A percentile compares a stretch with the other conserved stretches of the same genome.
These are phyloP conservation scores for Drosophila nigricruria DNA, from an alignment of 2,888 invertebrate species.

Conservation along the genomic window DNA sequence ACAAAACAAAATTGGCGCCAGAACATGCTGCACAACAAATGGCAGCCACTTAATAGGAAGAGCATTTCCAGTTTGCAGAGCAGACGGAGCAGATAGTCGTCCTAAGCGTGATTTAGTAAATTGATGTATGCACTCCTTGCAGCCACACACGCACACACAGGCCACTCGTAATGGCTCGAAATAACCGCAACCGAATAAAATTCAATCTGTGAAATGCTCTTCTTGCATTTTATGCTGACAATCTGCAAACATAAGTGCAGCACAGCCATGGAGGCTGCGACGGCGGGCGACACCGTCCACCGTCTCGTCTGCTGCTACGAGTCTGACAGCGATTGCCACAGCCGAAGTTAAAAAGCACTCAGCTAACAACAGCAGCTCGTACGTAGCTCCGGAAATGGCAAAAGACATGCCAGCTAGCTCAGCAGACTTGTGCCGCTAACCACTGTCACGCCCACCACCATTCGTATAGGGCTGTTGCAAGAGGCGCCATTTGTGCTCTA, in stretches of 20 bases:
- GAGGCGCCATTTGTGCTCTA: constrained; percentile 53
- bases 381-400: constrained; percentile 70
- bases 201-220: constrained; percentile 74
- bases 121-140: constrained; percentile 58
- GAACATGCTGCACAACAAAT: constrained; percentile 50
- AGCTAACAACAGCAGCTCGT: constrained; percentile 56
- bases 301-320: neutral
- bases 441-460: constrained; percentile 7
- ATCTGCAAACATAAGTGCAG: constrained; percentile 73
- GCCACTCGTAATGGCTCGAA: constrained; percentile 55
- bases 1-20: constrained; percentile 51
- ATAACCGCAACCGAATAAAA: constrained; percentile 75
- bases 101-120: constrained; percentile 69
- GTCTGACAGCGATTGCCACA: constrained; percentile 25
- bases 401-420: constrained; percentile 55
- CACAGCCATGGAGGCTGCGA: constrained; percentile 45
- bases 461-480: constrained; percentile 10
- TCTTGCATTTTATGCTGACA: constrained; percentile 71
- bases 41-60: constrained; percentile 59
- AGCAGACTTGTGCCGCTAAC: constrained; percentile 21
- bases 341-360: constrained; percentile 75
- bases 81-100: constrained; percentile 29
- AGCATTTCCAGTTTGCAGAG: constrained; percentile 35
- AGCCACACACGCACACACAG: constrained; percentile 2
- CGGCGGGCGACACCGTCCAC: too few species aligned